Conservation (phyloP, 1,140 invertebrate species). For the Archivesica marissinica region DNA sequence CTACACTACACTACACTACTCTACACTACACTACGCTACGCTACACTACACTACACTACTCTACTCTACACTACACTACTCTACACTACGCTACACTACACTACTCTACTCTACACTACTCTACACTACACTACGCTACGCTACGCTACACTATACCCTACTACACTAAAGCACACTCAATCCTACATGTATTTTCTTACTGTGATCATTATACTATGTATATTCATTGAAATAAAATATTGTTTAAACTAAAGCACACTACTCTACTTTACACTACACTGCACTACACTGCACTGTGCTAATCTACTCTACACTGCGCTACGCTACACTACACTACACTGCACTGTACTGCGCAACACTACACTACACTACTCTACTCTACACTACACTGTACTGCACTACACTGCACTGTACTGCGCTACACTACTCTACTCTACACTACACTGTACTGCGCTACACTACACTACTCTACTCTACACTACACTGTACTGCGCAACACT, state of each 20-base stretch:
- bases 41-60: neutral
- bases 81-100: neutral
- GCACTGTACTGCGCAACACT: neutral
- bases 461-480: constrained; percentile 39
- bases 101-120: neutral
- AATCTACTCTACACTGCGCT: neutral
- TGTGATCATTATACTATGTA: neutral
- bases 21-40: neutral
- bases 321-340: neutral
- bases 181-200: neutral
- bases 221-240: neutral
- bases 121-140: neutral
- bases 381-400: neutral
- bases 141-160: neutral
- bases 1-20: neutral
- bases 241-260: neutral
- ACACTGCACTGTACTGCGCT: neutral
- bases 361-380: neutral
- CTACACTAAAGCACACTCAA: neutral
- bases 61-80: neutral
- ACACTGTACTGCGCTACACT: neutral
- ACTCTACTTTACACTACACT: neutral
- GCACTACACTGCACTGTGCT: too few species aligned
- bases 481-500: constrained; percentile 42
- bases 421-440: neutral